phyloP scores from a whole-genome alignment of 2,888 invertebrate species.

The Priocnemis perturbator region DNA sequence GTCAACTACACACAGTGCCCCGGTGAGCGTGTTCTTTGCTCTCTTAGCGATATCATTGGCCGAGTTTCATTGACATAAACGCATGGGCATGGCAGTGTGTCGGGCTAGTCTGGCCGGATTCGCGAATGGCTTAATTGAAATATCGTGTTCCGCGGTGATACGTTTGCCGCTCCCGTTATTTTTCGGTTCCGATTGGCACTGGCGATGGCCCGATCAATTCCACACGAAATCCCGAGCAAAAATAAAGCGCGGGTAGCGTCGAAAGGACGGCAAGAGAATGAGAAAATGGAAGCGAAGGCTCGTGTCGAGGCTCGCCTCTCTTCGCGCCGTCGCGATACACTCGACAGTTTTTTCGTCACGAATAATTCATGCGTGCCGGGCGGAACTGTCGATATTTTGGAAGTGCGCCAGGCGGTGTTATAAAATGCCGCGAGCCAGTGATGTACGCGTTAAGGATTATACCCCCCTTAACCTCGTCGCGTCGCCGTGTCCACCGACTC shows the following conservation, averaged over 20 bases:
- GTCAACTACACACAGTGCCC: too few relatives aligned
- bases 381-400: conserved; percentile 50
- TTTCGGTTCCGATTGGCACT: conserved; percentile 32
- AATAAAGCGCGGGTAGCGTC: conserved; percentile 1
- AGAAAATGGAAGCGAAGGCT: conserved; percentile 5
- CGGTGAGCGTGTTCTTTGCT: too few relatives aligned
- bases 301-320: not conserved
- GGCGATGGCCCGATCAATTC: conserved; percentile 41
- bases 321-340: conserved; percentile 3
- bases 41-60: too few relatives aligned
- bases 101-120: conserved; percentile 6
- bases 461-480: conserved; percentile 21
- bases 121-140: conserved; percentile 52
- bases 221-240: conserved; percentile 16
- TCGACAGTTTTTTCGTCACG: conserved; percentile 31
- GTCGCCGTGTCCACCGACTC: not conserved
- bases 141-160: conserved; percentile 49
- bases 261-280: conserved; percentile 10
- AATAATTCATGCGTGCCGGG: conserved; percentile 44
- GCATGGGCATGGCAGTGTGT: not conserved
- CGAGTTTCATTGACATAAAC: conserved; percentile 28
- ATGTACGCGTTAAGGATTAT: conserved; percentile 18
- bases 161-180: conserved; percentile 24
- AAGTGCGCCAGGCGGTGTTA: conserved; percentile 32
- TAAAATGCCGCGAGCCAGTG: conserved; percentile 1